phyloP scores from a whole-genome alignment of 2,888 invertebrate species.

The Leptogaster cylindrica region DNA sequence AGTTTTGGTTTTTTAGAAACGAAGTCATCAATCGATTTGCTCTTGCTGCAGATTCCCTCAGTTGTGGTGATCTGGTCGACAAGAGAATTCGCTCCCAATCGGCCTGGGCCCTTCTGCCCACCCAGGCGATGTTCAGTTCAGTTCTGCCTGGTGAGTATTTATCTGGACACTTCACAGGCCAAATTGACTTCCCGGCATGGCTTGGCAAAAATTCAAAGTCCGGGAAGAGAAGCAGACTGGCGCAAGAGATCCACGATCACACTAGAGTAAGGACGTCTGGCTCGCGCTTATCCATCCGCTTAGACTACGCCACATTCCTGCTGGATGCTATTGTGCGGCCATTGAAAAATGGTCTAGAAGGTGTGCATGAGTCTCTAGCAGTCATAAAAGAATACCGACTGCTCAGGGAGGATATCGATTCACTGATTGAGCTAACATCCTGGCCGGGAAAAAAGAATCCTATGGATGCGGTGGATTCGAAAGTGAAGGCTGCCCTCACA shows the following conservation, averaged over 20 bases:
- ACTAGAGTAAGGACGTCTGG: conserved; percentile 81
- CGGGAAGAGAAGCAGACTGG: conserved; percentile 79
- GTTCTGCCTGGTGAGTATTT: conserved; percentile 88
- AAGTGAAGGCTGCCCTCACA: conserved; percentile 93
- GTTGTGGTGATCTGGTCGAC: conserved; percentile 85
- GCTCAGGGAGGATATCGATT: conserved; percentile 89
- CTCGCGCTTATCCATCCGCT: conserved; percentile 79
- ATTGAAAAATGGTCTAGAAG: conserved; percentile 74
- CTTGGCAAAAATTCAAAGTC: conserved; percentile 91
- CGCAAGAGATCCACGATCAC: conserved; percentile 87
- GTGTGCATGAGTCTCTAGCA: conserved; percentile 73
- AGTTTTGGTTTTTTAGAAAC: conserved; percentile 48
- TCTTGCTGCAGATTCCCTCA: conserved; percentile 84
- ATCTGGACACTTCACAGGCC: conserved; percentile 77
- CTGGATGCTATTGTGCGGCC: conserved; percentile 79
- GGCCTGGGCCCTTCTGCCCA: conserved; percentile 87
- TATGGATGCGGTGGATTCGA: conserved; percentile 76
- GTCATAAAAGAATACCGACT: conserved; percentile 86
- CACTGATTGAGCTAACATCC: conserved; percentile 80
- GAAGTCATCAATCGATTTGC: conserved; percentile 74
- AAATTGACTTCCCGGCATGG: conserved; percentile 94
- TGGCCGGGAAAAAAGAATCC: conserved; percentile 85
- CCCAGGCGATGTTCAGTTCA: conserved; percentile 86
- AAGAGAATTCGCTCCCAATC: conserved; percentile 78
- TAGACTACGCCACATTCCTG: conserved; percentile 87